These are phyloP conservation scores for Nowickia ferox DNA, from an alignment of 2,888 invertebrate species.

Conservation along the genomic window DNA sequence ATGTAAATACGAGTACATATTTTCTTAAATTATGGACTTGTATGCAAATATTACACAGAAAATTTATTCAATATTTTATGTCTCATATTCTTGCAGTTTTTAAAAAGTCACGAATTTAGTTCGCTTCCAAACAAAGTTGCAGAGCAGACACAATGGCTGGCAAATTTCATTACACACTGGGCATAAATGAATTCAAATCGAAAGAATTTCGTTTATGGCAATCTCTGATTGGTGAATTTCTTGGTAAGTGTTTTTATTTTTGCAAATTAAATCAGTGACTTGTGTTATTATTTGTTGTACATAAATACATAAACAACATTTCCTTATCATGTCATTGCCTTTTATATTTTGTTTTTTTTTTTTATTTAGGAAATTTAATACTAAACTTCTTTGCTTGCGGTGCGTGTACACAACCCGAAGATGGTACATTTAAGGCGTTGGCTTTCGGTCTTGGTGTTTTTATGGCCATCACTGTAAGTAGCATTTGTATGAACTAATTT, in stretches of 20 bases:
- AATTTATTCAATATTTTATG: conserved; percentile 23
- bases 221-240: conserved; percentile 92
- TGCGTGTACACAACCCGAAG: conserved; percentile 86
- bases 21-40: conserved; percentile 6
- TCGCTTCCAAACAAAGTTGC: conserved; percentile 8
- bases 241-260: conserved; percentile 84
- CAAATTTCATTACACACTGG: conserved; percentile 86
- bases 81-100: conserved; percentile 33
- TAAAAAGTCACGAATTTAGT: conserved; percentile 51
- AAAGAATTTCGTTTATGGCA: conserved; percentile 88
- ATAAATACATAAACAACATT: background rate
- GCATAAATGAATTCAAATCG: conserved; percentile 88
- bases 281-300: background rate
- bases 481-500: conserved; percentile 17
- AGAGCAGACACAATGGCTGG: conserved; percentile 81
- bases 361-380: conserved; percentile 88
- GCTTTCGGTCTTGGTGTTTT: conserved; percentile 94
- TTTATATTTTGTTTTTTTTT: background rate
- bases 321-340: background rate
- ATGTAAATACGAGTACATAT: background rate
- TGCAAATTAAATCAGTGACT: background rate
- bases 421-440: conserved; percentile 88
- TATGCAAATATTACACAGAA: background rate
- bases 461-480: conserved; percentile 89
- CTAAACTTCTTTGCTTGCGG: conserved; percentile 96